A percentile compares a stretch with the other conserved stretches of the same genome.
Evolutionary conservation across 2,797 vertebrate genomes (phyloP).

Genomic region (Siniperca obscura): DNA sequence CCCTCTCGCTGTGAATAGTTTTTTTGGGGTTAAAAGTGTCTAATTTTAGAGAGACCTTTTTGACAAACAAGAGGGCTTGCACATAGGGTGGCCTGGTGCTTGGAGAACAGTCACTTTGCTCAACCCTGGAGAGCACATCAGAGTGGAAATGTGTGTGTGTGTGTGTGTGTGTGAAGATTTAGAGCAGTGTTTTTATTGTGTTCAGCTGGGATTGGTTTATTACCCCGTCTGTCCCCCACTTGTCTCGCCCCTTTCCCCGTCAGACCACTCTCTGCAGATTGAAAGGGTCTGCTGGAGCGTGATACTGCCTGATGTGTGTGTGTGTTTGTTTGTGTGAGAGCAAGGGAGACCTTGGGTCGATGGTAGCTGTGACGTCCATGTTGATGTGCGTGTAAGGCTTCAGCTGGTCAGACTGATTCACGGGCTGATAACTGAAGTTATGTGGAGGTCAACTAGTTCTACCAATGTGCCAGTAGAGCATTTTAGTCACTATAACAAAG

Average conservation of each 20-base stretch:
- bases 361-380: conserved; percentile 26
- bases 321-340: not conserved
- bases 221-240: conserved; percentile 47
- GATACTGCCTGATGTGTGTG: conserved; percentile 39
- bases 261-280: conserved; percentile 65
- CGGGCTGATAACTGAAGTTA: conserved; percentile 26
- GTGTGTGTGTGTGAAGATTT: conserved; percentile 52
- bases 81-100: conserved; percentile 12
- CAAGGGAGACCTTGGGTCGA: not conserved
- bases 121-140: not conserved
- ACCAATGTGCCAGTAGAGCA: not conserved
- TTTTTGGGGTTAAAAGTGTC: conserved; percentile 35
- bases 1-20: conserved; percentile 20
- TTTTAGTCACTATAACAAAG: not conserved
- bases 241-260: conserved; percentile 32
- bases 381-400: conserved; percentile 11
- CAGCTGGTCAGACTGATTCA: conserved; percentile 30
- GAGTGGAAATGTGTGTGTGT: conserved; percentile 41
- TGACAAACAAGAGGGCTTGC: conserved; percentile 17
- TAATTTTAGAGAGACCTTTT: conserved; percentile 29
- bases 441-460: conserved; percentile 28
- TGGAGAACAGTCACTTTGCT: not conserved
- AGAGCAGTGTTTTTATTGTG: conserved; percentile 54
- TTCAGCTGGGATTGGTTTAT: conserved; percentile 71
- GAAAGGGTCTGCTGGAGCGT: conserved; percentile 68